Conservation (phyloP, 2,113 vertebrate genomes). For the Trachemys scripta region DNA sequence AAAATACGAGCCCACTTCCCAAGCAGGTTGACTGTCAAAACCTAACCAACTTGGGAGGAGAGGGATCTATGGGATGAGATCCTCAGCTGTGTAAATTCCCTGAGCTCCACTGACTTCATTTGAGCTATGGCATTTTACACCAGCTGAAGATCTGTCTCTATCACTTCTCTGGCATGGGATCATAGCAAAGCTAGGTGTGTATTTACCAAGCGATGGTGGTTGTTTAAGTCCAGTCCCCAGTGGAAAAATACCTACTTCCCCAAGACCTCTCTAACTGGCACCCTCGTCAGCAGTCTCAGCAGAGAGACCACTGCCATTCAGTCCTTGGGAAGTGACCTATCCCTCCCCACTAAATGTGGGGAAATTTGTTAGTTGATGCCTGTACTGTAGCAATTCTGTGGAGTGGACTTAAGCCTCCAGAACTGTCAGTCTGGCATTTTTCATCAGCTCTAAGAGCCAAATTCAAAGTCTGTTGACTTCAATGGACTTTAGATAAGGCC, state of each 20-base stretch:
- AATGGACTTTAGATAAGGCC: background rate
- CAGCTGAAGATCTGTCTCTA: background rate
- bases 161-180: background rate
- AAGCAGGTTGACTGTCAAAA: background rate
- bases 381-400: background rate
- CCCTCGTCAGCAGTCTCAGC: fast-evolving
- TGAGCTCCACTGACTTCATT: background rate
- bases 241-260: background rate
- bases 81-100: background rate
- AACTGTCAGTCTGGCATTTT: background rate
- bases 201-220: background rate
- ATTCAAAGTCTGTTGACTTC: background rate
- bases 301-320: background rate
- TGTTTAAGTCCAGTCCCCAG: fast-evolving
- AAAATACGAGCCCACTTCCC: background rate
- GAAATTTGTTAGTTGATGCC: background rate
- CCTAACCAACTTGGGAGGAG: background rate
- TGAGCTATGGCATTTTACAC: background rate
- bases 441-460: background rate
- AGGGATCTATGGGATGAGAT: background rate
- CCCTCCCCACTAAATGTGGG: too few relatives aligned
- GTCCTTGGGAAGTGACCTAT: background rate
- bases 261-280: fast-evolving
- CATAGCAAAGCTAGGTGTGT: background rate
- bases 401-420: background rate